Evolutionary conservation across 64 coral and sea anemone genomes (phyloP).

Genomic region (Porites lutea): DNA sequence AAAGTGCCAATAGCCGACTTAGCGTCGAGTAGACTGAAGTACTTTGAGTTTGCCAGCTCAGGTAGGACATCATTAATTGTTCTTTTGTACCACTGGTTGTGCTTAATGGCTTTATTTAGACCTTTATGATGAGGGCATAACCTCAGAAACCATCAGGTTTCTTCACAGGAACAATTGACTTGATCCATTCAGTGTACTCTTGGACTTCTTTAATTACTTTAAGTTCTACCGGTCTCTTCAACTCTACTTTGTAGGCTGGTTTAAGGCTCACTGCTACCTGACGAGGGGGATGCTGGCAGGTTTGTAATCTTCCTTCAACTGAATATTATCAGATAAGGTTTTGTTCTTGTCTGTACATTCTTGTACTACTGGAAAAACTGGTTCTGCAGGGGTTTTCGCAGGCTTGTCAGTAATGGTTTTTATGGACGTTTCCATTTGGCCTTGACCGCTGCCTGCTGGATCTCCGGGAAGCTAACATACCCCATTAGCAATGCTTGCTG

Average conservation of each 20-base stretch:
- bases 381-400: background rate
- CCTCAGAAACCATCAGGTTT: background rate
- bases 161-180: background rate
- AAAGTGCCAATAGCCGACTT: conserved; percentile 20
- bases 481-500: background rate
- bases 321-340: conserved; percentile 32
- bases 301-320: conserved; percentile 38
- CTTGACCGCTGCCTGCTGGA: background rate
- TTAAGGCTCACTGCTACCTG: conserved; percentile 54
- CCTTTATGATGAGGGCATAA: conserved; percentile 16
- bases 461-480: background rate
- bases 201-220: too few species aligned
- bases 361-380: background rate
- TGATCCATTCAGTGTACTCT: conserved; percentile 27
- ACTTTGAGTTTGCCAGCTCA: background rate
- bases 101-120: conserved; percentile 21
- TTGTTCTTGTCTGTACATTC: background rate
- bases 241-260: conserved; percentile 30
- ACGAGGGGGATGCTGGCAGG: conserved; percentile 22
- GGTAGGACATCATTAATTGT: conserved; percentile 3
- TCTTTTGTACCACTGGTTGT: background rate
- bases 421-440: background rate
- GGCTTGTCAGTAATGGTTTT: background rate
- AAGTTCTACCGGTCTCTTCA: background rate
- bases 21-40: conserved; percentile 11